Conservation (phyloP, 2,797 vertebrate species). For the Psittacula derbiana region DNA sequence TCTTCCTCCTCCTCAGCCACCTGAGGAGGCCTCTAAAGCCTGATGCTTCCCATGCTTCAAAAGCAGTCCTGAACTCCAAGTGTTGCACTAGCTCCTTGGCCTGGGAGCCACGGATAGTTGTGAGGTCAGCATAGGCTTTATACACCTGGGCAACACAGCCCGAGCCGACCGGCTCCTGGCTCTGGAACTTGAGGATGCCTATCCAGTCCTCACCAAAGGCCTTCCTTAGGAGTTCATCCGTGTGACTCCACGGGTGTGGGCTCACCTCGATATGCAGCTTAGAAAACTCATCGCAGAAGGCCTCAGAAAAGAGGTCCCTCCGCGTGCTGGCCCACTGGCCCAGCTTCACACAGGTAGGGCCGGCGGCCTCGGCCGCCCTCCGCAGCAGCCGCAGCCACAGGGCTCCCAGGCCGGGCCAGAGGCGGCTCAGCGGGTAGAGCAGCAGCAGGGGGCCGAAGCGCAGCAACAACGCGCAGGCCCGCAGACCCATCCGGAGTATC, state of each 20-base stretch:
- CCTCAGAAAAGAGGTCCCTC: constrained; percentile 87
- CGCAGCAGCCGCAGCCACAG: constrained; percentile 86
- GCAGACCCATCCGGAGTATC: constrained; percentile 75
- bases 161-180: constrained; percentile 87
- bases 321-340: constrained; percentile 97
- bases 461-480: constrained; percentile 81
- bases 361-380: constrained; percentile 87
- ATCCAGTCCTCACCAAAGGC: constrained; percentile 89
- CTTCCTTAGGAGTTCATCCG: constrained; percentile 79
- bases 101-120: constrained; percentile 70
- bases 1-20: constrained; percentile 27
- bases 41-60: constrained; percentile 82
- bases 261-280: constrained; percentile 85
- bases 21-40: constrained; percentile 72
- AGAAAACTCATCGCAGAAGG: constrained; percentile 89
- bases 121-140: constrained; percentile 81
- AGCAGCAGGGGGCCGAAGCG: constrained; percentile 89
- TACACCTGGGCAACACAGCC: constrained; percentile 96
- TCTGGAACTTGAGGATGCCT: constrained; percentile 79
- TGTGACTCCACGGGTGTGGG: constrained; percentile 89
- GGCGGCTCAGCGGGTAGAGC: constrained; percentile 81
- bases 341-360: constrained; percentile 91
- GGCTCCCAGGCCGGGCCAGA: constrained; percentile 72
- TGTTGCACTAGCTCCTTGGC: constrained; percentile 66
- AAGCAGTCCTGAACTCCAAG: constrained; percentile 69